Evolutionary conservation across 1,140 invertebrate species (phyloP), one percentile per base, ranked within the genome.

Genomic region (Megalopta genalis): DNA sequence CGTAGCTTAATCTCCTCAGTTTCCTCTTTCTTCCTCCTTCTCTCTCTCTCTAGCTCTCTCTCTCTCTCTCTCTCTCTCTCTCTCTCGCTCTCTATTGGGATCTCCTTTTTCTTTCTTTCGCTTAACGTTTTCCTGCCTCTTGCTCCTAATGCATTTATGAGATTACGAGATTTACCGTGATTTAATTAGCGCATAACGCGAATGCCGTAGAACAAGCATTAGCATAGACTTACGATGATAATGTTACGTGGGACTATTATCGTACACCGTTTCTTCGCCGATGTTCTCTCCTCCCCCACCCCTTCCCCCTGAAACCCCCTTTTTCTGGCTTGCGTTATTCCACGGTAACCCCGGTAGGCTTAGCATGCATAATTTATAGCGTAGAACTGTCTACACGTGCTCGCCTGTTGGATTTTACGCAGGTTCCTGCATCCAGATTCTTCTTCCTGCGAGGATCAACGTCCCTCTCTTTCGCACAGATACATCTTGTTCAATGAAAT

Each of bases 181-280:
- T 78, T 78, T 78, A 72, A 78, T 78, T 78, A 78, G 68, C 68
- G 23, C 76, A 78, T 64, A 72, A 72, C 69, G 37, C 76, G 76
- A 72, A 65, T 78, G 76, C 68, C 76, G 59, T 78, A 72, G 68
- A 64, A 78, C 76, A 59, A 46, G 76, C 23, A 77, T 77, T 77
- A 77, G 66, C 57, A 62, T 72, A 64, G 69, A 77, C 67, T 77
- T 64, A 54, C 68, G 57, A 71, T 46, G 68, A 72, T 78, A 37
- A 57, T 63, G 46, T 49, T 71, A 52, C 42, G 49, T 78, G 54
- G 68, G 32, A 62, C 32, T 52, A 25, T 67, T n/a, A 37, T 42
- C 60, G 18, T 74, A 37, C 12, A 42, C 8, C 32, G 63, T 23
- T 49, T 60, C 14, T 21, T 9, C 39, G n/a, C 27, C 23, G 9